Evolutionary conservation across 2,113 vertebrate species (phyloP).

Genomic region (Oreotrochilus melanogaster): DNA sequence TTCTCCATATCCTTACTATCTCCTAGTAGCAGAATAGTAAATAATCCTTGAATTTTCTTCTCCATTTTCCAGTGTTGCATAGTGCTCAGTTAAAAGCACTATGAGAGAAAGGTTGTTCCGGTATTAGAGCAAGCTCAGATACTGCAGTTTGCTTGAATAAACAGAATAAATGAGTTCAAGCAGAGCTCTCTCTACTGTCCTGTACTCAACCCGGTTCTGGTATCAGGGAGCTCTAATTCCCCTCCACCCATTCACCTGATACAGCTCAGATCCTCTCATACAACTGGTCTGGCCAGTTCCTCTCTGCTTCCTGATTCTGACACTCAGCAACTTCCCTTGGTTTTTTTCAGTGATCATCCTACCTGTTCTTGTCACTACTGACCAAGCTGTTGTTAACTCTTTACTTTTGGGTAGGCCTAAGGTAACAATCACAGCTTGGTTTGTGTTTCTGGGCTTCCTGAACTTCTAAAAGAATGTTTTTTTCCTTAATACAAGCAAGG

Average conservation of each 20-base stretch:
- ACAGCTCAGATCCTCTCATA: not conserved
- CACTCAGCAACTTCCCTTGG: not conserved
- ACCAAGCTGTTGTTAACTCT: not conserved
- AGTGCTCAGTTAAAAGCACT: not conserved
- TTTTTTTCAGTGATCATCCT: not conserved
- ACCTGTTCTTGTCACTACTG: not conserved
- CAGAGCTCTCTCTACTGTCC: not conserved
- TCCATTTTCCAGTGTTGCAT: rapidly evolving
- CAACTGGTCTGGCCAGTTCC: slow-evolving; percentile 46
- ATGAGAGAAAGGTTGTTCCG: not conserved
- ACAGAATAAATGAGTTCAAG: not conserved
- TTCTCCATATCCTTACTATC: not conserved
- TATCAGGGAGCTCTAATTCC: not conserved
- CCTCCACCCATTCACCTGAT: not conserved
- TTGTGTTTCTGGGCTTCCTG: not conserved
- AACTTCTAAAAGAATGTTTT: not conserved
- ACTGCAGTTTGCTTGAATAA: rapidly evolving
- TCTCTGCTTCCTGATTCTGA: not conserved
- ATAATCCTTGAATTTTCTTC: not conserved
- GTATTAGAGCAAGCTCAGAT: not conserved
- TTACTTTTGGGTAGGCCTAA: not conserved
- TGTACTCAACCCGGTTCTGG: rapidly evolving
- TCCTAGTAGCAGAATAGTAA: not conserved
- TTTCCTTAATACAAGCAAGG: not conserved
- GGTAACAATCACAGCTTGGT: rapidly evolving